Evolutionary conservation across 2,888 invertebrate genomes (phyloP).

Genomic region (Peribatodes rhomboidaria): DNA sequence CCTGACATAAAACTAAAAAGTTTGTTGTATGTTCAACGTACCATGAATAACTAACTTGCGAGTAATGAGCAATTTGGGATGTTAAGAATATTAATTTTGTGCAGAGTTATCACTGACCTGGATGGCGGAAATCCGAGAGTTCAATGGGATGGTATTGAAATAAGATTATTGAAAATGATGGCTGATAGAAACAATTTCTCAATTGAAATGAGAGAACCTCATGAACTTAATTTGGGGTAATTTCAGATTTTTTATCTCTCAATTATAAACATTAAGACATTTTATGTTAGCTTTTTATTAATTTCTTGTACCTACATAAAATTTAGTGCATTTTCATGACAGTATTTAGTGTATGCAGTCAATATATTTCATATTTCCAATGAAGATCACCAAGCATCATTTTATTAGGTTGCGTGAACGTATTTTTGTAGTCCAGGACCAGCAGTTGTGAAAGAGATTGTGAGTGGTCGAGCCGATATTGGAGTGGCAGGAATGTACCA

Average conservation of each 20-base stretch:
- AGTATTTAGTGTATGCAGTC: too few species aligned
- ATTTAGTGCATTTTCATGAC: too few species aligned
- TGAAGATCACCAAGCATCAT: not conserved
- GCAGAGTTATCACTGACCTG: conserved; percentile 73
- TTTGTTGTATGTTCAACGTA: too few species aligned
- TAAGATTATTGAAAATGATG: conserved; percentile 88
- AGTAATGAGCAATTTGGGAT: not conserved
- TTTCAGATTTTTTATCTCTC: not conserved
- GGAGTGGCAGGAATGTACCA: conserved; percentile 91
- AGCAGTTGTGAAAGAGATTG: conserved; percentile 86
- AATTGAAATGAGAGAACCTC: conserved; percentile 89
- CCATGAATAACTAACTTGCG: too few species aligned
- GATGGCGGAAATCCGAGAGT: conserved; percentile 79
- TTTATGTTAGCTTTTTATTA: too few species aligned
- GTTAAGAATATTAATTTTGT: conserved; percentile 15
- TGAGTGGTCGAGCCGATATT: conserved; percentile 86
- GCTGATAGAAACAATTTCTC: conserved; percentile 90
- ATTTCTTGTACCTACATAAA: too few species aligned
- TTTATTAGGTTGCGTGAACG: not conserved
- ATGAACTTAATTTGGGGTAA: conserved; percentile 72
- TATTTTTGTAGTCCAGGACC: conserved; percentile 85
- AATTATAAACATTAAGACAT: too few species aligned
- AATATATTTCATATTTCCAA: too few species aligned
- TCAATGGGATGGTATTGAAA: conserved; percentile 92
- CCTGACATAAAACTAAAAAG: too few species aligned